A percentile compares a stretch with the other conserved stretches of the same genome.
These are phyloP conservation scores for Melanotaenia parkinsoni DNA, from an alignment of 2,797 vertebrate species.

Conservation along the genomic window DNA sequence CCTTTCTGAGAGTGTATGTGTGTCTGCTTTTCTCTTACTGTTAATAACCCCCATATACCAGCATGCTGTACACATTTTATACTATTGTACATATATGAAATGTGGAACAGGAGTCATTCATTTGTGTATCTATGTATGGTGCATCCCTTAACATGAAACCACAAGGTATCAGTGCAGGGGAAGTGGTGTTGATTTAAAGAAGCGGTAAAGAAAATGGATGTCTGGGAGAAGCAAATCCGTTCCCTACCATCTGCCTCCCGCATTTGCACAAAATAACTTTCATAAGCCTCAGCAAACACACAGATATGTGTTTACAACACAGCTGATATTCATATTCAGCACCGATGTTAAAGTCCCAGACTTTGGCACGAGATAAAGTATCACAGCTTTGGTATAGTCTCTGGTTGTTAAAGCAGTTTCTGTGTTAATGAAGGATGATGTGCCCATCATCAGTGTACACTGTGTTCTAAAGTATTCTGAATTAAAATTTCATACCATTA, in stretches of 20 bases:
- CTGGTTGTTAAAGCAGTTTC: constrained; percentile 38
- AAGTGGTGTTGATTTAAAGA: constrained; percentile 48
- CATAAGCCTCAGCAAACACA: constrained; percentile 62
- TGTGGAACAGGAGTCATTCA: constrained; percentile 13
- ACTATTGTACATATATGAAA: constrained; percentile 8
- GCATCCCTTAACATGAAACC: constrained; percentile 14
- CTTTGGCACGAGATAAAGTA: constrained; percentile 6
- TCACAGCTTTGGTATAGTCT: constrained; percentile 28
- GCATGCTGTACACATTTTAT: background rate
- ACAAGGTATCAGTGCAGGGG: constrained; percentile 31
- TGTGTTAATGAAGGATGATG: constrained; percentile 49
- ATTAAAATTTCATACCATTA: too few relatives aligned
- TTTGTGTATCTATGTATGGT: constrained; percentile 16
- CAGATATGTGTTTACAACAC: constrained; percentile 49
- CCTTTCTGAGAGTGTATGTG: constrained; percentile 49
- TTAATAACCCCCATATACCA: constrained; percentile 21
- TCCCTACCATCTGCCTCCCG: constrained; percentile 77
- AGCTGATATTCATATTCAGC: constrained; percentile 2
- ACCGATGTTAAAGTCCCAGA: constrained; percentile 17
- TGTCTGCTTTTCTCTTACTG: constrained; percentile 35
- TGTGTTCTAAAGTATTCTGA: too few relatives aligned
- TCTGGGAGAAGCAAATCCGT: constrained; percentile 73
- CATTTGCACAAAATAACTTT: constrained; percentile 59
- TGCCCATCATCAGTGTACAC: constrained; percentile 22
- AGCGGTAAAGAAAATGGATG: constrained; percentile 50